Base-by-base conservation (phyloP, 2,113 vertebrate genomes). In the Oncorhynchus mykiss region DNA sequence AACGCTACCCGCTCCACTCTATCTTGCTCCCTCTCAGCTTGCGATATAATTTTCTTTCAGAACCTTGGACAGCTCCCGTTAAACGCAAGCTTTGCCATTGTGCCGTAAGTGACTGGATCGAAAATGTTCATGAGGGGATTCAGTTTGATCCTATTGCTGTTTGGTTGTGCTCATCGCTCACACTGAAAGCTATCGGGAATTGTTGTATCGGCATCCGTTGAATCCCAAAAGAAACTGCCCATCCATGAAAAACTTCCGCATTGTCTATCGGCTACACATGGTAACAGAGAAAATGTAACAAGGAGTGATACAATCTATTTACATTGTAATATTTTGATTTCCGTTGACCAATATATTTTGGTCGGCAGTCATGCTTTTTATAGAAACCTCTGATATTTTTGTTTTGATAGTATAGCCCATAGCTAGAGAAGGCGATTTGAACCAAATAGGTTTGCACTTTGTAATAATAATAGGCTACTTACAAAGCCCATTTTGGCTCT, bases 191-290 rank as follows among this genome's bases (percentile, higher is more conserved):
- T 67, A 20, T 22, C 22, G 22, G 2, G 48, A 45, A 62, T 71
- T 24, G 65, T 62, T 45, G 16, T 29, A 68, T 24, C 34, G 85
- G 80, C 81, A 74, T 87, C 85, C 86, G 86, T 86, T 86, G 49
- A 87, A 83, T 86, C 78, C 77, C 57, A 74, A 80, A 6, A 81
- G 80, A 81, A 88, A 83, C 80, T 68, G 66, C 59, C 57, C 27
- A 34, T 78, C 79, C 80, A 73, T 75, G 83, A 81, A 75, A 78
- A 81, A 78, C 80, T 24, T 88, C 84, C 88, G 85, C 18, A 92
- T 88, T 91, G 89, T 87, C 82, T 85, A 82, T 82, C 77, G 72
- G n/a, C 80, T 86, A 88, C 89, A 92, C 88, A 89, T 91, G 91
- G 80, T 87, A 89, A 91, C 87, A 87, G 89, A 86, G 90, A 84